Percentiles rank a stretch among this genome's conserved stretches.
Evolutionary conservation across 2,888 invertebrate species (phyloP).

Genomic region (Lutraria lutraria): DNA sequence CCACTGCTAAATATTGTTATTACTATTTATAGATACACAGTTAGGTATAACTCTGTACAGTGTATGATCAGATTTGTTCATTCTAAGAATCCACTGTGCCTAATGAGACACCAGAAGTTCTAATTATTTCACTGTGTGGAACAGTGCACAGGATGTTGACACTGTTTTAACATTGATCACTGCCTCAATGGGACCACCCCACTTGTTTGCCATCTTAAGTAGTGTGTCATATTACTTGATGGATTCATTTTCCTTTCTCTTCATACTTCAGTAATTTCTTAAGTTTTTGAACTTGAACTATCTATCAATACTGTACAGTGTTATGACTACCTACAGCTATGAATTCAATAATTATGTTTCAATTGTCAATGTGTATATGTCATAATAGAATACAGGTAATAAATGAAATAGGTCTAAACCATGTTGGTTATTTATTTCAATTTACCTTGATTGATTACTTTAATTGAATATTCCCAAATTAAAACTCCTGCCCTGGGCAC

Average conservation of each 20-base stretch:
- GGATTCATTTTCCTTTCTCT: background rate
- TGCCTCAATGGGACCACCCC: background rate
- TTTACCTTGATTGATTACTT: no score
- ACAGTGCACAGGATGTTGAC: background rate
- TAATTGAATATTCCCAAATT: no score
- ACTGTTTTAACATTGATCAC: background rate
- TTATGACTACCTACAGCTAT: background rate
- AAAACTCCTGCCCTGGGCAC: no score
- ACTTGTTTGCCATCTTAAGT: background rate
- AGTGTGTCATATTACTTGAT: background rate
- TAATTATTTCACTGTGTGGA: background rate
- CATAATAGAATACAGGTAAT: constrained; percentile 2
- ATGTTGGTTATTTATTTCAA: background rate
- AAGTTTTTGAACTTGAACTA: background rate
- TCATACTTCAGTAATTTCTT: background rate
- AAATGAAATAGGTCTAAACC: background rate
- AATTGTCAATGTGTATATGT: constrained; percentile 14
- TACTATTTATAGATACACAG: background rate
- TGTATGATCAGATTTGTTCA: background rate
- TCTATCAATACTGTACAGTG: background rate
- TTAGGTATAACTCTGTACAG: background rate
- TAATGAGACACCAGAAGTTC: background rate
- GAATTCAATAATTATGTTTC: constrained; percentile 4
- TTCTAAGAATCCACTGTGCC: background rate
- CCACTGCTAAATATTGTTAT: background rate